Base-by-base conservation (phyloP, 1,140 invertebrate genomes). In the Nymphalis io region DNA sequence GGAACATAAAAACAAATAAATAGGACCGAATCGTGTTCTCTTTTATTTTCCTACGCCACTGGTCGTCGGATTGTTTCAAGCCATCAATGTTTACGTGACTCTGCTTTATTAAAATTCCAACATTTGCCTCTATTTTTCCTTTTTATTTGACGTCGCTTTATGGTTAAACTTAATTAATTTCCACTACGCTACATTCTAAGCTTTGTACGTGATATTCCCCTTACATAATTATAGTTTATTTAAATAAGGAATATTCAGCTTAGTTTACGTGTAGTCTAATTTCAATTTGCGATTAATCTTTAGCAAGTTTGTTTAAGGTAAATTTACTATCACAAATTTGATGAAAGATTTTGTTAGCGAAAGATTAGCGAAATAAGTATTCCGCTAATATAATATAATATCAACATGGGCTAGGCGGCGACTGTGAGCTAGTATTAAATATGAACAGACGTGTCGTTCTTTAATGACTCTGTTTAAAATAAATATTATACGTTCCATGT, bases 31-130 rank as follows among this genome's bases (percentile, higher is more conserved):
- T 55, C 64, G 55, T 68, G 60, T 53, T 68, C 64, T 58, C 60
- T 75, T 74, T 80, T 76, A 74, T 78, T 76, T 76, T 69, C 33
- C 46, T 51, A 51, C 68, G 60, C 57, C 59, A 46, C 68, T 70
- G 68, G 68, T 57, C 63, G 51, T 59, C 42, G 72, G 72, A 73
- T 78, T 74, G 76, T 61, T 72, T 60, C 73, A 68, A 57, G 70
- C 81, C 75, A 81, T 84, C 83, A 82, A 83, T 84, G 85, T 87
- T 86, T 89, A 89, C 87, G 85, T 87, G 87, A 87, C 79, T 74
- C 61, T 65, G 67, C 80, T 83, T 89, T 89, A 89, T 89, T 89
- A 89, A 89, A 89, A 89, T 89, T 87, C 84, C 78, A 76, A 79
- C 75, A 82, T 81, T 79, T 68, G 70, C 68, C 75, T 80, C 75